Evolutionary conservation across 2,888 invertebrate species (phyloP).

Genomic region (Agrilus biguttatus): DNA sequence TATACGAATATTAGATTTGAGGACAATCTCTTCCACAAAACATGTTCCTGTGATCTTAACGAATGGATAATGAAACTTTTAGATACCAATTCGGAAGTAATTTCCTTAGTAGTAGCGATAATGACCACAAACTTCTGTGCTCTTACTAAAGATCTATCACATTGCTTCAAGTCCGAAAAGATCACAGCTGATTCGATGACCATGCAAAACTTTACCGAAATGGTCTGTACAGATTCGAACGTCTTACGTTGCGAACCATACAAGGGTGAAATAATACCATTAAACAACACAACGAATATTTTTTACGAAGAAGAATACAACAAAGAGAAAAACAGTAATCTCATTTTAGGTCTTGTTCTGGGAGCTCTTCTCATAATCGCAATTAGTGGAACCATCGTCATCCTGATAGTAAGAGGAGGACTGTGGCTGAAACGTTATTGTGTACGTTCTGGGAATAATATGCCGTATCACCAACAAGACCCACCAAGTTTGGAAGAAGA

Average conservation of each 20-base stretch:
- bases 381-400: constrained; percentile 36
- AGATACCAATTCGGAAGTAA: constrained; percentile 25
- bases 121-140: constrained; percentile 47
- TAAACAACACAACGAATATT: constrained; percentile 21
- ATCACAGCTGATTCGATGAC: constrained; percentile 47
- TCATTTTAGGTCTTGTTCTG: constrained; percentile 25
- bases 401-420: constrained; percentile 38
- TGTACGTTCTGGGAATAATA: constrained; percentile 30
- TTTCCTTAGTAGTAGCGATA: constrained; percentile 31
- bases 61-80: constrained; percentile 40
- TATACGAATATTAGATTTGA: constrained; percentile 35
- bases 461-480: constrained; percentile 39
- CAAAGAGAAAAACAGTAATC: constrained; percentile 12
- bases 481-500: constrained; percentile 41
- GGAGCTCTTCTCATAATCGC: constrained; percentile 39
- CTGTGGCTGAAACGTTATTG: constrained; percentile 46
- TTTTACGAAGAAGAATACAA: constrained; percentile 15
- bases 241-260: constrained; percentile 44
- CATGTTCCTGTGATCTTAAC: constrained; percentile 48
- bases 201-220: constrained; percentile 45
- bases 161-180: constrained; percentile 39
- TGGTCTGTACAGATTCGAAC: constrained; percentile 41
- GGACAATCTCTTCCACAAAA: constrained; percentile 47
- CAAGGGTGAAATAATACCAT: constrained; percentile 25
- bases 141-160: constrained; percentile 40